A percentile compares a stretch with the other conserved stretches of the same genome.
phyloP scores from a whole-genome alignment of 2,797 vertebrate genomes.

The Darevskia mixta region DNA sequence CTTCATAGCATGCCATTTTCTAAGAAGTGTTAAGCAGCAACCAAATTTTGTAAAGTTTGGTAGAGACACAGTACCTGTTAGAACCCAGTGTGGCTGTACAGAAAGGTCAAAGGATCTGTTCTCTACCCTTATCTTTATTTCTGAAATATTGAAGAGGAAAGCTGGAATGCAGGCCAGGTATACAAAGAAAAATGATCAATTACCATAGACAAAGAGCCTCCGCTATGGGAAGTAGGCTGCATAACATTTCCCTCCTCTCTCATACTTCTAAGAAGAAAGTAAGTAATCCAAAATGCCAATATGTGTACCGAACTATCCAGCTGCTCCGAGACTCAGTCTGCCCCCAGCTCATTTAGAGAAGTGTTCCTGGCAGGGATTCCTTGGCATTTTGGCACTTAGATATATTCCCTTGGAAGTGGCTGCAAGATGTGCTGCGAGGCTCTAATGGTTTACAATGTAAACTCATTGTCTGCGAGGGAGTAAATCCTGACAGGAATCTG shows the following conservation, averaged over 20 bases:
- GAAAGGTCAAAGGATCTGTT: not conserved
- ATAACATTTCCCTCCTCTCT: not conserved
- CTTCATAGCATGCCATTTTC: not conserved
- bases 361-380: slow-evolving; percentile 9
- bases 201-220: slow-evolving; percentile 4
- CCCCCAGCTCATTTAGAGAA: not conserved
- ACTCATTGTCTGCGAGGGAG: not conserved
- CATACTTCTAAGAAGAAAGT: not conserved
- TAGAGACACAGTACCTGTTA: not conserved
- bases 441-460: not conserved
- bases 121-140: not conserved
- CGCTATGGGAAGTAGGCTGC: not conserved
- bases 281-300: not conserved
- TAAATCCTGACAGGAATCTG: not conserved
- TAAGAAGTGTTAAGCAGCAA: not conserved
- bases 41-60: not conserved
- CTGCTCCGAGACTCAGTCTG: not conserved
- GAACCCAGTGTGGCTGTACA: not conserved
- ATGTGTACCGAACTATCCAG: not conserved
- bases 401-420: slow-evolving; percentile 13
- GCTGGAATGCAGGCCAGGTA: not conserved
- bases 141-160: not conserved
- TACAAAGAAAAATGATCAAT: not conserved
- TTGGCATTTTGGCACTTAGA: slow-evolving; percentile 11
- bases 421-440: not conserved